Conservation (phyloP, 2,113 vertebrate genomes). For the Amblyornis subalaris region DNA sequence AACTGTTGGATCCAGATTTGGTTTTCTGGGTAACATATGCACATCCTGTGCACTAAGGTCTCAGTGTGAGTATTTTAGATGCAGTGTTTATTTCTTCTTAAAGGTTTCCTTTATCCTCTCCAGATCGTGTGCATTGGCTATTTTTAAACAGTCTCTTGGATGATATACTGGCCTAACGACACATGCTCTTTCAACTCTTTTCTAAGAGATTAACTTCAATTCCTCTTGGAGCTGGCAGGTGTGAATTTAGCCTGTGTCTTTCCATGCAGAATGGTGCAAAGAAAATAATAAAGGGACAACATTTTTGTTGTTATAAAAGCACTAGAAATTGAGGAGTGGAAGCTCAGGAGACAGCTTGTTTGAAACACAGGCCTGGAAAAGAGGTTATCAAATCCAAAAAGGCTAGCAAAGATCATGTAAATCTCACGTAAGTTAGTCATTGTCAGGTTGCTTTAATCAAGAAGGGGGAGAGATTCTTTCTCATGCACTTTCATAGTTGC, state of each 20-base stretch:
- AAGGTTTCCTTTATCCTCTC: slow-evolving; percentile 59
- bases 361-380: background rate
- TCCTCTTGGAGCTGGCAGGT: background rate
- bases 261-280: background rate
- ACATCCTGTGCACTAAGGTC: slow-evolving; percentile 26
- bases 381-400: background rate
- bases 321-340: background rate
- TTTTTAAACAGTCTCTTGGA: slow-evolving; percentile 49
- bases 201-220: background rate
- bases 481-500: background rate
- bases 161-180: slow-evolving; percentile 36
- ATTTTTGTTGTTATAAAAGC: background rate
- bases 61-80: slow-evolving; percentile 41
- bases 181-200: slow-evolving; percentile 1
- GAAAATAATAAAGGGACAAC: background rate
- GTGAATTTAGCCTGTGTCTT: background rate
- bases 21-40: slow-evolving; percentile 54
- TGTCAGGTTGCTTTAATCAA: background rate
- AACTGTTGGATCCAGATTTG: background rate
- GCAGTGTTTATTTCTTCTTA: slow-evolving; percentile 52
- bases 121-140: slow-evolving; percentile 12
- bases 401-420: background rate
- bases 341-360: background rate
- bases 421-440: background rate
- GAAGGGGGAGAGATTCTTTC: background rate